Evolutionary conservation across 1,140 invertebrate species (phyloP).

Genomic region (Drosophila repleta): DNA sequence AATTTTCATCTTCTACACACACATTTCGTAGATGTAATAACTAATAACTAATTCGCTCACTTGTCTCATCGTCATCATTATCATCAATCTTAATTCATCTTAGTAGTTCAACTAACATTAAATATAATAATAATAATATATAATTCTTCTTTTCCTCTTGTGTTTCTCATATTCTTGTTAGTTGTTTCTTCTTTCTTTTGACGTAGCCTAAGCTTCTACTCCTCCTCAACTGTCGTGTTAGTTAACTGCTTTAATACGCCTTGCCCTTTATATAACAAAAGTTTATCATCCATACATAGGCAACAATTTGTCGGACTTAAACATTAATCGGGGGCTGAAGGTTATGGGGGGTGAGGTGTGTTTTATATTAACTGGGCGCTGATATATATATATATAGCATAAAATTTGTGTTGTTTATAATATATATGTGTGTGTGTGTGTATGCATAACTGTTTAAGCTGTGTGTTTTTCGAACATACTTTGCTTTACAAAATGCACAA

Average conservation of each 20-base stretch:
- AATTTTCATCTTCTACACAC: constrained; percentile 30
- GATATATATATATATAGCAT: constrained; percentile 32
- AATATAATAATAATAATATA: constrained; percentile 67
- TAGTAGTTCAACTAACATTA: constrained; percentile 82
- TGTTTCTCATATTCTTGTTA: constrained; percentile 54
- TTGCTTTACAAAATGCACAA: constrained; percentile 74
- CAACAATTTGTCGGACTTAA: constrained; percentile 40
- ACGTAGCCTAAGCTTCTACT: constrained; percentile 33
- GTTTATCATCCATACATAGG: constrained; percentile 13
- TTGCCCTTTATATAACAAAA: constrained; percentile 20
- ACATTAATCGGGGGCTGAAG: constrained; percentile 16
- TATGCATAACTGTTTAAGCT: constrained; percentile 29
- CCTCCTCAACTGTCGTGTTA: constrained; percentile 7
- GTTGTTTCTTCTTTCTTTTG: constrained; percentile 27
- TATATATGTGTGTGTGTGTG: constrained; percentile 26
- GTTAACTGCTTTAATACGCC: constrained; percentile 32
- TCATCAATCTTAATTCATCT: constrained; percentile 52
- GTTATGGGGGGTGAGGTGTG: not conserved
- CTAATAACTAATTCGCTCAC: constrained; percentile 57
- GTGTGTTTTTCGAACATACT: constrained; percentile 38
- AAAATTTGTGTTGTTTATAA: constrained; percentile 32
- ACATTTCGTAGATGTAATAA: constrained; percentile 39
- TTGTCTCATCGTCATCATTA: constrained; percentile 16
- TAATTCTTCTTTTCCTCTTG: constrained; percentile 35
- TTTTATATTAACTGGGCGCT: constrained; percentile 43